Conservation (phyloP, 1,140 invertebrate species). For the Seison nebaliae region DNA sequence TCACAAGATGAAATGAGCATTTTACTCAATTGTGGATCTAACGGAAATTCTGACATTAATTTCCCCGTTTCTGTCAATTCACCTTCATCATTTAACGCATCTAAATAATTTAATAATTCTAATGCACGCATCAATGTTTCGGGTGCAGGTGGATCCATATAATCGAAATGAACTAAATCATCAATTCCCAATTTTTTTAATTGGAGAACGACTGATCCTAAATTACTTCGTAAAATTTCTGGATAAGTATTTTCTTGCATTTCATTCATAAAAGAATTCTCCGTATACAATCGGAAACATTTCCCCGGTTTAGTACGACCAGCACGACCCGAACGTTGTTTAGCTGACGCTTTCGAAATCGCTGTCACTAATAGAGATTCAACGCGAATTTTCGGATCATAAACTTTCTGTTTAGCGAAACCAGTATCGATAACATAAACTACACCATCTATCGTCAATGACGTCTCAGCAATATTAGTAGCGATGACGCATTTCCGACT, state of each 20-base stretch:
- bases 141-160: conserved; percentile 99
- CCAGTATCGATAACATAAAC: conserved; percentile 99
- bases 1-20: conserved; percentile 83
- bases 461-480: conserved; percentile 97
- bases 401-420: conserved; percentile 96
- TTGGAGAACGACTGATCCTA: conserved; percentile 83
- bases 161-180: conserved; percentile 96
- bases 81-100: conserved; percentile 69
- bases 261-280: conserved; percentile 89
- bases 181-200: conserved; percentile 95
- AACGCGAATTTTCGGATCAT: conserved; percentile 81
- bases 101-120: conserved; percentile 84
- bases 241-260: conserved; percentile 99
- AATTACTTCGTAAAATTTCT: conserved; percentile 81
- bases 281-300: conserved; percentile 89
- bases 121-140: conserved; percentile 97
- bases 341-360: conserved; percentile 95
- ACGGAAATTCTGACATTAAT: conserved; percentile 94
- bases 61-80: conserved; percentile 34
- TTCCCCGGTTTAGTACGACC: conserved; percentile 86
- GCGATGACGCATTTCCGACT: conserved; percentile 82
- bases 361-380: conserved; percentile 88
- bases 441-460: conserved; percentile 94
- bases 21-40: conserved; percentile 93
- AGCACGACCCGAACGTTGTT: conserved; percentile 82